Conservation (phyloP, 2,888 invertebrate species). For the Dendrolimus houi region DNA sequence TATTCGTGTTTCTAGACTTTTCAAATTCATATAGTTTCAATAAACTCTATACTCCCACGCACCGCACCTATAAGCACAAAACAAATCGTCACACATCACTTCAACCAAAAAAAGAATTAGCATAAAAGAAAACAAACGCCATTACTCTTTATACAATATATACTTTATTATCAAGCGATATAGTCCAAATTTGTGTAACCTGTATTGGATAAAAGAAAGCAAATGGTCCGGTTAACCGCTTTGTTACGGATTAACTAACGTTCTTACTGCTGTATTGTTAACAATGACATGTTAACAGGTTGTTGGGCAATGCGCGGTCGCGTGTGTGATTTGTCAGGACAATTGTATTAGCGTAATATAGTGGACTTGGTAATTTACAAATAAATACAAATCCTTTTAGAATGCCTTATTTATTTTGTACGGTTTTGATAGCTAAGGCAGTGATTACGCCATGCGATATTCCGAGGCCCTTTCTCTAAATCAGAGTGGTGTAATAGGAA, state of each 20-base stretch:
- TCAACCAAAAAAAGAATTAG: slow-evolving; percentile 10
- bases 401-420: neutral
- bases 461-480: too few species aligned
- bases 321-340: slow-evolving; percentile 4
- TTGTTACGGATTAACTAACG: slow-evolving; percentile 44
- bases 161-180: neutral
- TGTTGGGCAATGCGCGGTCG: slow-evolving; percentile 36
- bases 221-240: slow-evolving; percentile 60
- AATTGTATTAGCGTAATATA: neutral
- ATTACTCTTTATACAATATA: neutral
- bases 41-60: slow-evolving; percentile 2
- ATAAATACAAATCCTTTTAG: neutral
- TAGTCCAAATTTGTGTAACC: neutral
- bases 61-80: slow-evolving; percentile 9
- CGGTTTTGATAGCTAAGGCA: neutral
- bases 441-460: too few species aligned
- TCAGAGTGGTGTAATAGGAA: too few species aligned
- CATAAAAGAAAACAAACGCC: slow-evolving; percentile 12
- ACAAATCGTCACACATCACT: slow-evolving; percentile 13
- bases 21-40: too few species aligned
- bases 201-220: slow-evolving; percentile 34
- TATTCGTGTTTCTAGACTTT: too few species aligned
- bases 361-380: neutral
- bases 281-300: slow-evolving; percentile 46
- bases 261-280: slow-evolving; percentile 16